A percentile compares a stretch with the other conserved stretches of the same genome.
Evolutionary conservation across 2,888 invertebrate genomes (phyloP).

Genomic region (Nymphalis c-album): DNA sequence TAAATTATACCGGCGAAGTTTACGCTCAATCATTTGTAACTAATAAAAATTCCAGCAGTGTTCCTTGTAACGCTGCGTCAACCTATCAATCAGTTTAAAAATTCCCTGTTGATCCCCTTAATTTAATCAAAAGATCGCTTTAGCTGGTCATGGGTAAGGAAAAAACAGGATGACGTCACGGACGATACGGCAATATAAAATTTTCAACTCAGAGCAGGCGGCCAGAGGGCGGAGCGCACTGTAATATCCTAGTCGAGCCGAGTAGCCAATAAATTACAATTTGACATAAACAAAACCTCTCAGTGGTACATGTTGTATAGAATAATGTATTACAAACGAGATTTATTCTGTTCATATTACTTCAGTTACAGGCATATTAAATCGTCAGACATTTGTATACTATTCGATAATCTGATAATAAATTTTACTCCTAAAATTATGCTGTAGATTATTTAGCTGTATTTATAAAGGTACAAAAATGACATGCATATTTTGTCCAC

Average conservation of each 20-base stretch:
- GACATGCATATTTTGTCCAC: no score
- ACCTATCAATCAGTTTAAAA: conserved; percentile 80
- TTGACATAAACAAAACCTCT: conserved; percentile 78
- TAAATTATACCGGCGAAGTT: conserved; percentile 57
- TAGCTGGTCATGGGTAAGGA: conserved; percentile 73
- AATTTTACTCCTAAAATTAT: no score
- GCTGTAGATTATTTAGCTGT: no score
- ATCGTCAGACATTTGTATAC: neutral
- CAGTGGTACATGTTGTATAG: conserved; percentile 64
- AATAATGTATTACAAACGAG: conserved; percentile 73
- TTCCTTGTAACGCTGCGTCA: conserved; percentile 77
- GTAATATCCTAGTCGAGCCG: conserved; percentile 77
- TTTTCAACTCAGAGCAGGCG: conserved; percentile 66
- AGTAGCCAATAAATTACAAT: conserved; percentile 78
- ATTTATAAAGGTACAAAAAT: no score
- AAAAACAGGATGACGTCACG: conserved; percentile 74
- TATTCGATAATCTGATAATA: no score
- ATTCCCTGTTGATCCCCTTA: conserved; percentile 78
- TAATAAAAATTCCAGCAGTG: conserved; percentile 75
- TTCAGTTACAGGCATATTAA: neutral
- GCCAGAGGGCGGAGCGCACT: conserved; percentile 55
- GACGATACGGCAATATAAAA: conserved; percentile 74
- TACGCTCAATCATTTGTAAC: conserved; percentile 74
- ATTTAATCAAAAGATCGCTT: conserved; percentile 81
- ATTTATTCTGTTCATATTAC: conserved; percentile 34